Evolutionary conservation across 1,140 invertebrate species (phyloP), one percentile per base, ranked within the genome.

Genomic region (Drosophila triauraria): DNA sequence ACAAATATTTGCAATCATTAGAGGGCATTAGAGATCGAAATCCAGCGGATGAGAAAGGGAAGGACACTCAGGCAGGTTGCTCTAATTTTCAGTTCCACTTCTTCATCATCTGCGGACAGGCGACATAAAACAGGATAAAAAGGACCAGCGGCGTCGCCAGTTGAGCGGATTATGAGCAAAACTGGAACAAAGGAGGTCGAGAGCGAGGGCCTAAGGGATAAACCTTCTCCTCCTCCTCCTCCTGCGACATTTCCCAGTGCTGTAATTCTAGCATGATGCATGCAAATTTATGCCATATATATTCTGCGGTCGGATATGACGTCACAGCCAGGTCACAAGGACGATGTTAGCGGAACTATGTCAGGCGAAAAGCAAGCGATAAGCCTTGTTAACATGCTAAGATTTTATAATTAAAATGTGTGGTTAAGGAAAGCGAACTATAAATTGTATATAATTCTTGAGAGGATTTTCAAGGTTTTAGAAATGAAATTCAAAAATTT

Each of bases 1-100:
- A 46, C 80, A 88, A 87, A 87, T 87, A 87, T 87, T 87, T 87
- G 85, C 65, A 62, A 75, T 87, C 84, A 87, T 87, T 87, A 87
- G 74, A 67, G 58, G 48, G 80, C 69, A 88, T 87, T 87, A 84
- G 57, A 46, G 69, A 69, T 57, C 43, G 32, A 53, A 86, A 72
- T 78, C 78, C 61, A 61, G 32, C 43, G 30, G 48, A 57, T 58
- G 40, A 40, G 20, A 20, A 20, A 20, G 20, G 20, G 20, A 20
- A 20, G 20, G 20, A 20, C 20, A 20, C 20, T 20, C 20, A 58
- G 58, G 70, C 82, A 86, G 80, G 84, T 84, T 87, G 84, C 84
- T 84, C 85, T 87, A 87, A 78, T 87, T 87, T 88, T 62, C 40
- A 42, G 30, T 57, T 57, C 42, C 40, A 7, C 30, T 56, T 82